Base-by-base conservation (phyloP, 64 coral and sea anemone species). In the Stichodactyla mertensii region DNA sequence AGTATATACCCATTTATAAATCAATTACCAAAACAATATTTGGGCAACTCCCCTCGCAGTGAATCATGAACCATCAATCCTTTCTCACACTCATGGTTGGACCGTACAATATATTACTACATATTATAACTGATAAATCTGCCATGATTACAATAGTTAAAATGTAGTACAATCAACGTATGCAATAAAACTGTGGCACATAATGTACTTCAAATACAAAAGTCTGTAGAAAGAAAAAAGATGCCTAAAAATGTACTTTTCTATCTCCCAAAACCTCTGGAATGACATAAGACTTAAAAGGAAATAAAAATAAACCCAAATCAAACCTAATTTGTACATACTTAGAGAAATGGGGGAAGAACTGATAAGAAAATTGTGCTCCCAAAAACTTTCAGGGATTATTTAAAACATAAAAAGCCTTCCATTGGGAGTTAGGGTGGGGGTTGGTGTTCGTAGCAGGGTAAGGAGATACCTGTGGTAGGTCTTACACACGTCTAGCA, bases 181-280 rank as follows among this genome's bases (percentile, higher is more conserved):
- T 84, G 74, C 52, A 89, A 84, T 89, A 89, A 84, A 84, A 81
- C 18, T 61, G 87, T 56, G 59, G 9, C 71, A 83, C 27, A 11
- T 70, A 13, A 22, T 4, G 36, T 2, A 45, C 36, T 45, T 45
- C 36, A 71, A n/a, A 71, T 71, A 74, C 69, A 74, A 74, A 74
- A 74, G 7, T 31, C 24, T 74, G n/a, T 31, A 7, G 7, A 66
- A 45, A 45, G 56, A 58, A 58, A 58, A 31, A 74, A 74, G 10
- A 28, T 74, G 27, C 69, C 69, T 74, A 31, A 58, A 58, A 58
- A 74, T 14, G 10, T 74, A 74, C 69, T 26, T 7, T 74, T 74
- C 24, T 74, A 26, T 74, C n/a, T 31, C 69, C 69, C 69, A 74
- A 74, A 28, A 31, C 62, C n/a, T 27, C 69, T 74, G 27, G 24